Evolutionary conservation across 2,888 invertebrate genomes (phyloP).

Genomic region (Lepas anatifera): DNA sequence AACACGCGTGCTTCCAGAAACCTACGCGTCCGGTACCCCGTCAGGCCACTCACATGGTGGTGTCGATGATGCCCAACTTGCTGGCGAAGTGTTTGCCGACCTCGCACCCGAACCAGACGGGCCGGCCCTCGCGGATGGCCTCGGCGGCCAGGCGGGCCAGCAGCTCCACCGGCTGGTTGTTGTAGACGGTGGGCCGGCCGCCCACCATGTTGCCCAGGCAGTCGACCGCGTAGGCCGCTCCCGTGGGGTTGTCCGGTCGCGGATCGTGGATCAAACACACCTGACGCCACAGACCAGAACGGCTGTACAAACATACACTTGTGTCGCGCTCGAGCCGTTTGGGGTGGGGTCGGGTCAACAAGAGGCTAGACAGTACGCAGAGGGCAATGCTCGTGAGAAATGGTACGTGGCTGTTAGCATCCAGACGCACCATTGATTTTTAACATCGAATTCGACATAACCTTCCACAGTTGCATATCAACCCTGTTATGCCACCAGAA

Average conservation of each 20-base stretch:
- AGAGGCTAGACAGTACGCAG: no score
- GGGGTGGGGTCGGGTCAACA: no score
- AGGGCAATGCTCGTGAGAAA: no score
- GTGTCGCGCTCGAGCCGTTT: no score
- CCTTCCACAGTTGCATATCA: no score
- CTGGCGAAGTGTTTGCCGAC: constrained; percentile 65
- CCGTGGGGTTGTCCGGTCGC: constrained; percentile 62
- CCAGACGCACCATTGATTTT: no score
- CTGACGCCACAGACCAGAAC: no score
- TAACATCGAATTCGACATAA: no score
- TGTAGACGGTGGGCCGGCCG: constrained; percentile 64
- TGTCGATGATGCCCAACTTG: constrained; percentile 65
- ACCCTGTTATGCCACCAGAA: no score
- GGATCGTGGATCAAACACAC: constrained; percentile 80
- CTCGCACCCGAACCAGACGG: constrained; percentile 89
- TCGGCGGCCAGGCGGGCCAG: constrained; percentile 59
- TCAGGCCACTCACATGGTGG: constrained; percentile 49
- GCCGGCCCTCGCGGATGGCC: constrained; percentile 64
- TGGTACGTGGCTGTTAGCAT: no score
- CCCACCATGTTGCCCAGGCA: constrained; percentile 79
- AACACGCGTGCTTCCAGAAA: not conserved
- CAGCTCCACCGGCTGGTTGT: constrained; percentile 71
- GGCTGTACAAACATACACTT: no score
- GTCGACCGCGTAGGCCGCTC: constrained; percentile 68
- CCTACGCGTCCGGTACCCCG: not conserved